Evolutionary conservation across 2,797 vertebrate genomes (phyloP).

Genomic region (Mus minutoides): DNA sequence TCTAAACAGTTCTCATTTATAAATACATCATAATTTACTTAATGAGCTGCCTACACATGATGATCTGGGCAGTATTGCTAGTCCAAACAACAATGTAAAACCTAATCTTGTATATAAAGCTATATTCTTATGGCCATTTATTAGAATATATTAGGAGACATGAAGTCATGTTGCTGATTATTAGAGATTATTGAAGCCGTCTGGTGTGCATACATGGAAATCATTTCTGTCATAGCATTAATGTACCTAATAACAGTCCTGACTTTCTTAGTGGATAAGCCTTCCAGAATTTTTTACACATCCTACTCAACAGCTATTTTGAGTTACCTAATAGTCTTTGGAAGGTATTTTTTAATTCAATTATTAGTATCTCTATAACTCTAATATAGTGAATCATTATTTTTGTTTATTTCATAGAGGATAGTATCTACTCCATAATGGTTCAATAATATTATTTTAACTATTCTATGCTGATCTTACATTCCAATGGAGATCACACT

Average conservation of each 20-base stretch:
- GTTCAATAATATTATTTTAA: background rate
- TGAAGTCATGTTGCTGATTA: background rate
- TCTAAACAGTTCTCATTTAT: background rate
- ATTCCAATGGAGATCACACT: background rate
- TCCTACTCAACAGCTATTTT: background rate
- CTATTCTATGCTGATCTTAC: background rate
- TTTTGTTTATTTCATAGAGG: background rate
- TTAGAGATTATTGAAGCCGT: background rate
- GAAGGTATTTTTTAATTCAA: background rate
- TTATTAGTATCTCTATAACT: background rate
- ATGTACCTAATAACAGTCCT: background rate
- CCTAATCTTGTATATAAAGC: background rate
- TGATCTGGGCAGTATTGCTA: background rate
- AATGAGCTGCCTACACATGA: background rate
- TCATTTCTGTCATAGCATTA: background rate
- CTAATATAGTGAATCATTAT: background rate
- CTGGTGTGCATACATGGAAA: background rate
- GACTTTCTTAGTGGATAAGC: background rate
- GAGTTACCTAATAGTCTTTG: slow-evolving; percentile 19
- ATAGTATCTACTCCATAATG: background rate
- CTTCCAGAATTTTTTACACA: background rate
- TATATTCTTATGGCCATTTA: background rate
- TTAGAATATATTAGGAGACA: background rate
- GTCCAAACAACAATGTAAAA: background rate
- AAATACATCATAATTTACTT: background rate